Percentiles rank a stretch among this genome's conserved stretches.
Evolutionary conservation across 1,140 invertebrate species (phyloP).

Genomic region (Ganaspis sp.): DNA sequence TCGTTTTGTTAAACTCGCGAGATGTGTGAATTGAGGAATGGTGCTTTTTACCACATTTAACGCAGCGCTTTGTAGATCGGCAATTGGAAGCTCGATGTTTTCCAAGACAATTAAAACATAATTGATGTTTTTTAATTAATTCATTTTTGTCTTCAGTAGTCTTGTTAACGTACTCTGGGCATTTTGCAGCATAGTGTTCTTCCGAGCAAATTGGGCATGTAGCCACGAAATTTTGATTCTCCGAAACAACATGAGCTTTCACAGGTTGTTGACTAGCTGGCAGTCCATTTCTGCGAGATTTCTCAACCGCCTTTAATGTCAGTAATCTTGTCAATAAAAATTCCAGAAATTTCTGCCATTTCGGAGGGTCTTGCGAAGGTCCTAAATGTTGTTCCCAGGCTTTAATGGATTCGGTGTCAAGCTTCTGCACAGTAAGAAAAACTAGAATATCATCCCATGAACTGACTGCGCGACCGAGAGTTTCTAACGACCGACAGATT

Average conservation of each 20-base stretch:
- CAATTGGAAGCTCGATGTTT: not conserved
- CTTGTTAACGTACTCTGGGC: not conserved
- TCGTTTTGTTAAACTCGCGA: too few relatives aligned
- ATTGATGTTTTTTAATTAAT: not conserved
- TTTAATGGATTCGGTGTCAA: conserved; percentile 33
- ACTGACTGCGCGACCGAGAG: not conserved
- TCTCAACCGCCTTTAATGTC: conserved; percentile 19
- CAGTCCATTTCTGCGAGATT: not conserved
- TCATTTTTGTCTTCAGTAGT: not conserved
- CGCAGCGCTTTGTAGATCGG: not conserved
- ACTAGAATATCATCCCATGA: conserved; percentile 35
- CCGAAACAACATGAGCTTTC: not conserved
- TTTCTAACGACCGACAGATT: not conserved
- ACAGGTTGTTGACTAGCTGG: not conserved
- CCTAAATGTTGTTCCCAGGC: conserved; percentile 35
- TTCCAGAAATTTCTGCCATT: conserved; percentile 24
- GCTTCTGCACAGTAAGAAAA: conserved; percentile 17
- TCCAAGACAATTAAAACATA: not conserved
- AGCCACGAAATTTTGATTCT: not conserved
- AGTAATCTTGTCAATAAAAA: conserved; percentile 29
- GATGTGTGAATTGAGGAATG: not conserved
- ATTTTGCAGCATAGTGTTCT: not conserved
- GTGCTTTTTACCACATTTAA: conserved; percentile 1
- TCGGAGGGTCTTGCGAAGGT: conserved; percentile 30
- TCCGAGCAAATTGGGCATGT: not conserved